These are phyloP conservation scores for Epinephelus malabaricus DNA, from an alignment of 2,797 vertebrate genomes.

Conservation along the genomic window DNA sequence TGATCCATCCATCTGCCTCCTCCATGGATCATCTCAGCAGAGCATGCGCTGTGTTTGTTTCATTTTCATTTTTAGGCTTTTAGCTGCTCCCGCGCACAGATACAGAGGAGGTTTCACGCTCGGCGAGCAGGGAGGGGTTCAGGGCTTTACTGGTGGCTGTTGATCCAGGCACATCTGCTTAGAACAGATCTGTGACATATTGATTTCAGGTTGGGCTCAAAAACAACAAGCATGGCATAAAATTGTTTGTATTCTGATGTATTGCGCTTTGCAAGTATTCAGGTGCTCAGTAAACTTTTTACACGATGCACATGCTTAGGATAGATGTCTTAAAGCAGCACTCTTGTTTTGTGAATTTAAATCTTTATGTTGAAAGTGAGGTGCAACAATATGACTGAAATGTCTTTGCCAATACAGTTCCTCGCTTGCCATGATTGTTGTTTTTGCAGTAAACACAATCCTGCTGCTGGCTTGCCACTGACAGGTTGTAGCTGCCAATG, in stretches of 20 bases:
- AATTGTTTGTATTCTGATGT: conserved; percentile 1
- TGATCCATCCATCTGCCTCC: conserved; percentile 74
- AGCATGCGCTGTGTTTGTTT: conserved; percentile 55
- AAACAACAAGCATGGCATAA: not conserved
- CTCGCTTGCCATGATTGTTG: not conserved
- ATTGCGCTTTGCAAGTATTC: not conserved
- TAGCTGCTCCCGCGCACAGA: conserved; percentile 38
- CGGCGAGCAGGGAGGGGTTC: conserved; percentile 27
- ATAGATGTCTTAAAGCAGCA: not conserved
- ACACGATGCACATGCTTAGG: not conserved
- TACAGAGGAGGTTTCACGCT: conserved; percentile 49
- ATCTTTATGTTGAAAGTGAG: no score
- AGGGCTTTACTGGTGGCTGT: conserved; percentile 17
- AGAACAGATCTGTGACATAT: conserved; percentile 1
- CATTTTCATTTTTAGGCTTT: conserved; percentile 59
- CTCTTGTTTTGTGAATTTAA: not conserved
- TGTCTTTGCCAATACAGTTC: not conserved
- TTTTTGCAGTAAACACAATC: conserved; percentile 14
- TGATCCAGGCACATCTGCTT: conserved; percentile 8
- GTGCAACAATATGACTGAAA: not conserved
- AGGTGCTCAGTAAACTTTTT: not conserved
- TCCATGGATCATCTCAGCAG: conserved; percentile 61
- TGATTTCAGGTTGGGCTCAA: not conserved
- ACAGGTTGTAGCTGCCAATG: not conserved
- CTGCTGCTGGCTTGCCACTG: not conserved